These are phyloP conservation scores for Diaphora mendica DNA, from an alignment of 2,888 invertebrate species.

Conservation along the genomic window DNA sequence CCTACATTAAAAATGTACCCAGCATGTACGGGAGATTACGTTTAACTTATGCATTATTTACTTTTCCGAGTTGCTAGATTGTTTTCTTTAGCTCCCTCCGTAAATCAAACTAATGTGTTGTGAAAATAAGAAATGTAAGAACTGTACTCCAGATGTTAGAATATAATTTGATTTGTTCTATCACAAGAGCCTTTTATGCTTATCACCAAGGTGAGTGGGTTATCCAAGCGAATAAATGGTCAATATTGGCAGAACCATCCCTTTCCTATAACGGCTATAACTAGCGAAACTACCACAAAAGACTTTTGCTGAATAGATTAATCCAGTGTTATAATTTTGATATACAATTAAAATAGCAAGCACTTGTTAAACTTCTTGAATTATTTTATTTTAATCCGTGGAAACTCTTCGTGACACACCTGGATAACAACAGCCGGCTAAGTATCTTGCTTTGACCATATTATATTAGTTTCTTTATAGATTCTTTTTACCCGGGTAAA, in stretches of 20 bases:
- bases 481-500: not conserved
- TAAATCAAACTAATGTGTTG: slow-evolving; percentile 47
- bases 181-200: not conserved
- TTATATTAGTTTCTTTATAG: not conserved
- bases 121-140: slow-evolving; percentile 21
- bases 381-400: not conserved
- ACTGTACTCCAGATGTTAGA: slow-evolving; percentile 8
- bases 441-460: not conserved
- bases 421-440: not conserved
- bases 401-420: not conserved
- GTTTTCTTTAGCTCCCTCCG: slow-evolving; percentile 36
- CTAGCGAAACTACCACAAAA: no score
- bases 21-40: slow-evolving; percentile 39
- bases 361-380: not conserved
- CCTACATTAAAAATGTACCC: slow-evolving; percentile 43
- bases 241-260: not conserved
- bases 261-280: not conserved
- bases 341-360: not conserved
- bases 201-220: not conserved
- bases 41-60: slow-evolving; percentile 49
- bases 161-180: not conserved
- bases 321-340: no score
- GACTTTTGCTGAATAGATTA: no score
- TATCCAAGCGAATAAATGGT: not conserved
- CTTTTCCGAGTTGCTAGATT: slow-evolving; percentile 33